A percentile compares a stretch with the other conserved stretches of the same genome.
phyloP scores from a whole-genome alignment of 2,113 vertebrate species.

The Melozone crissalis region DNA sequence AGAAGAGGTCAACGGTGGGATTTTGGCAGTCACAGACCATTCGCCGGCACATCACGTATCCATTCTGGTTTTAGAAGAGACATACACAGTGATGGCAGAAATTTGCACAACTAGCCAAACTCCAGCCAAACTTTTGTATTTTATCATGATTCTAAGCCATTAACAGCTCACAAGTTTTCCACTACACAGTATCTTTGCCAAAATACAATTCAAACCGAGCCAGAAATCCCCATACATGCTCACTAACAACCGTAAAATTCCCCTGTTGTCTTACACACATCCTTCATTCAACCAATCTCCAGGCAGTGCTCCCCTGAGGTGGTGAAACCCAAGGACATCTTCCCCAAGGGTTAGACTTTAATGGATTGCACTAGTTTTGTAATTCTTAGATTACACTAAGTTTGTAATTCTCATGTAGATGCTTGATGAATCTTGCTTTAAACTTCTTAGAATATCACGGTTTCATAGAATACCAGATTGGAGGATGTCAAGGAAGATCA shows the following conservation, averaged over 20 bases:
- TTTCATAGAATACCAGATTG: not conserved
- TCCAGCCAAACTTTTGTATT: not conserved
- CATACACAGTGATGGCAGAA: not conserved
- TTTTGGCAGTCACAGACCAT: constrained; percentile 99
- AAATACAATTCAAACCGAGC: not conserved
- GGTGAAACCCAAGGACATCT: not conserved
- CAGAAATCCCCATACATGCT: not conserved
- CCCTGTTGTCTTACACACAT: not conserved
- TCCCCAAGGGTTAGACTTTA: not conserved
- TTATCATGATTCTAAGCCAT: not conserved
- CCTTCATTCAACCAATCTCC: not conserved
- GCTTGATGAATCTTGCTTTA: not conserved
- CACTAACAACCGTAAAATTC: not conserved
- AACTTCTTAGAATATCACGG: not conserved
- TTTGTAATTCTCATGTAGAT: not conserved
- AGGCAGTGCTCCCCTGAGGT: not conserved
- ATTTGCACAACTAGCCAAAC: not conserved
- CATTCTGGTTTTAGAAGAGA: constrained; percentile 75
- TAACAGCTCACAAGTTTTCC: not conserved
- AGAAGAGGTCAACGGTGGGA: constrained; percentile 94
- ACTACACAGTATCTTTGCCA: not conserved
- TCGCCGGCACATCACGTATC: constrained; percentile 93
- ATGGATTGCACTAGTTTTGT: not conserved
- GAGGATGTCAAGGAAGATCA: not conserved
- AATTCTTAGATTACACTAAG: not conserved